Base-by-base conservation (phyloP, 2,113 vertebrate species). In the Murina feae region DNA sequence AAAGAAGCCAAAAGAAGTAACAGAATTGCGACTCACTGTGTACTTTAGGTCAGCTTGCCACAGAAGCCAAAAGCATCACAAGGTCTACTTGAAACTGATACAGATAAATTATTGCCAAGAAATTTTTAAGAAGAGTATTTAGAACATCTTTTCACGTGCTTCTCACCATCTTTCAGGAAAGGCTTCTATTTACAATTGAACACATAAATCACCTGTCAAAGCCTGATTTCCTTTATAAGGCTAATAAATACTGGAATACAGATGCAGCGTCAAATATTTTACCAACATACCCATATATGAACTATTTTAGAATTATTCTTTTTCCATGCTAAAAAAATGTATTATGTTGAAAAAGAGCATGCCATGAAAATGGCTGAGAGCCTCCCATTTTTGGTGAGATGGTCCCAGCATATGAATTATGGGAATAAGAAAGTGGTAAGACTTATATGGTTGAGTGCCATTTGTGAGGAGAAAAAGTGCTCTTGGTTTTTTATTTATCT, bases 141-240 rank as follows among this genome's bases (percentile, higher is more conserved):
- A 58, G 32, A 28, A 75, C 20, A 92, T 63, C 6, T 16, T 37
- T 32, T 28, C 60, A 86, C 69, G 66, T 78, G 53, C 47, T 88
- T 82, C 68, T 82, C 37, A 25, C 47, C 37, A 20, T 76, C 42
- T 90, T 89, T 82, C 18, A 82, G n/a, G 35, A 23, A 76, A 85
- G 92, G 44, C 39, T 83, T 14, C 60, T 88, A 85, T 95, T 95
- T 90, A 25, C 37, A 88, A 55, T 0, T 71, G 35, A 84, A 88
- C n/a, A 37, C 30, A 39, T 81, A 78, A 94, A 83, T 58, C 37
- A 88, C 74, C 66, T 92, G 42, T 91, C 83, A 87, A 85, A 94
- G 68, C 23, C 60, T 60, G 71, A 75, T 87, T 91, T 95, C 84
- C 72, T 85, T 8, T 55, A 23, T 13, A 91, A 81, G 32, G 16